Evolutionary conservation across 2,113 vertebrate species (phyloP), one percentile per base, ranked within the genome.

Genomic region (Percina caprodes): DNA sequence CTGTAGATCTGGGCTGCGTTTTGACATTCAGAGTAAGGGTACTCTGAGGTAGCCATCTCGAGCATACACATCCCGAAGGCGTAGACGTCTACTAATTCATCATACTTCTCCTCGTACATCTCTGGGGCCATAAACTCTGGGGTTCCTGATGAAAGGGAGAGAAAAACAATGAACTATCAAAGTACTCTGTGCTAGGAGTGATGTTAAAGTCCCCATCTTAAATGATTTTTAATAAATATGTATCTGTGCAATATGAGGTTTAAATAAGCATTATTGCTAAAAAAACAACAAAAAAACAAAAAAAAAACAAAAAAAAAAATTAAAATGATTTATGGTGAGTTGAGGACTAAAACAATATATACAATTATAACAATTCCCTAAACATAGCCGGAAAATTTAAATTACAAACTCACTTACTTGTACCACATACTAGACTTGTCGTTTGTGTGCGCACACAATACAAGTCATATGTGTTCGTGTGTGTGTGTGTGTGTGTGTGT

Each of bases 21-120:
- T 86, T 99, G 98, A 94, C 98, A 99, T 92, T 99, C 98, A 14
- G 98, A 99, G 94, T 99, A 99, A 62, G 98, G 98, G 91, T 99
- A 99, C 85, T 99, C 98, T 26, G 98, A 99, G 2, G 98, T 99
- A 78, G 98, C 98, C 98, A 99, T 99, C 97, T 99, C 98, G 94
- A 99, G 95, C 98, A 99, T 99, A 90, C 98, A 99, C 98, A 99
- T 99, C 84, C 98, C 98, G 91, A 99, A 99, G 94, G 98, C 98
- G 92, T 99, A 99, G 21, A 99, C 98, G 56, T 99, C 98, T 88
- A 99, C 98, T 21, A 96, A 98, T 74, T 99, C 98, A 92, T 99
- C 98, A 15, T 99, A 99, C 94, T 99, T 99, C 96, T 99, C 98
- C 90, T 99, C 98, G 87, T 99, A 99, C 98, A 99, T 99, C 96